A percentile compares a stretch with the other conserved stretches of the same genome.
Conservation (phyloP, 2,888 invertebrate genomes). For the Melinaea marsaeus region DNA sequence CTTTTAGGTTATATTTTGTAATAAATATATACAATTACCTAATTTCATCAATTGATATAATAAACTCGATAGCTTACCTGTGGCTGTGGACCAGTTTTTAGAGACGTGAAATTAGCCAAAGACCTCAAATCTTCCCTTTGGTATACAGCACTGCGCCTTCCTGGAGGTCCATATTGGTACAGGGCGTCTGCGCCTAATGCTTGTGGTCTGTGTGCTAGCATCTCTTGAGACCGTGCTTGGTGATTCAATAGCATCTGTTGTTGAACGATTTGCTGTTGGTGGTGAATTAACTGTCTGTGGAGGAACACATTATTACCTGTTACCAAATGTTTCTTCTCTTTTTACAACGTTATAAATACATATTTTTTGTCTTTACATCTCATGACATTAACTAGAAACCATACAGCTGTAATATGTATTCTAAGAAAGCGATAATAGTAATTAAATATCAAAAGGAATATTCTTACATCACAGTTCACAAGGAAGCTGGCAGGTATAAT, state of each 20-base stretch:
- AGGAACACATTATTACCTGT: not conserved
- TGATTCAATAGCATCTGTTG: slow-evolving; percentile 72
- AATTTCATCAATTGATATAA: not conserved
- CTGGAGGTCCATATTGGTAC: slow-evolving; percentile 71
- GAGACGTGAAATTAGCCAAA: slow-evolving; percentile 69
- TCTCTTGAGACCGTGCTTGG: slow-evolving; percentile 78
- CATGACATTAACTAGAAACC: too few relatives aligned
- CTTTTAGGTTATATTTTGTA: slow-evolving; percentile 18
- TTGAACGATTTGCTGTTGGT: slow-evolving; percentile 72
- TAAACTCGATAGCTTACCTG: slow-evolving; percentile 44
- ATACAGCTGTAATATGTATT: too few relatives aligned
- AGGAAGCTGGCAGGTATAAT: slow-evolving; percentile 4
- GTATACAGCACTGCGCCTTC: slow-evolving; percentile 65
- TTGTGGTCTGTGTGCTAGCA: slow-evolving; percentile 66
- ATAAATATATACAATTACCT: slow-evolving; percentile 13
- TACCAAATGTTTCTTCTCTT: too few relatives aligned
- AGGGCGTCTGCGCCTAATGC: slow-evolving; percentile 69
- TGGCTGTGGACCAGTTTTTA: slow-evolving; percentile 62
- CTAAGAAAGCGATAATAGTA: not conserved
- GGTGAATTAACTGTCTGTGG: slow-evolving; percentile 66
- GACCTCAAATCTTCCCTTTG: slow-evolving; percentile 69
- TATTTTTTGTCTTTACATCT: too few relatives aligned
- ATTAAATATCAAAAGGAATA: not conserved
- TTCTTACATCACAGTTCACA: slow-evolving; percentile 5
- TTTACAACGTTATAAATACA: too few relatives aligned